phyloP scores from a whole-genome alignment of 1,140 invertebrate species.

The Drosophila nannoptera region DNA sequence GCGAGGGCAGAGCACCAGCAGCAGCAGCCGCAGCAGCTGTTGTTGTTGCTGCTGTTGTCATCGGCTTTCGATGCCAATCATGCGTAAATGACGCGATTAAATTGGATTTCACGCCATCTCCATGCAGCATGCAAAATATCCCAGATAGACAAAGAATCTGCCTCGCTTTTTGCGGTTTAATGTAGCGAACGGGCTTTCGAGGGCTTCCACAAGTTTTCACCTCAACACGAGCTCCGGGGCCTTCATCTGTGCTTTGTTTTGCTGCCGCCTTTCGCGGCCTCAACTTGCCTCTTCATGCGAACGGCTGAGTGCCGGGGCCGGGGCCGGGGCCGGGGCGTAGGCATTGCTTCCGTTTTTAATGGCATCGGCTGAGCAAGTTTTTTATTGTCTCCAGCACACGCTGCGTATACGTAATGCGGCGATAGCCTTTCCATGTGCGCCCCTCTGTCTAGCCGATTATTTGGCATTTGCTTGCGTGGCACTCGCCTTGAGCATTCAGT shows the following conservation, averaged over 20 bases:
- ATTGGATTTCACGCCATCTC: constrained; percentile 68
- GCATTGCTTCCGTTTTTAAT: constrained; percentile 61
- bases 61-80: constrained; percentile 69
- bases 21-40: neutral
- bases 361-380: constrained; percentile 63
- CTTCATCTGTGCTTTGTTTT: constrained; percentile 34
- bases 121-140: constrained; percentile 61
- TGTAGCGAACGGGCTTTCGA: constrained; percentile 14
- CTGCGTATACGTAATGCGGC: constrained; percentile 68
- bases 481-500: constrained; percentile 29
- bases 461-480: constrained; percentile 67
- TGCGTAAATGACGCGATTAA: constrained; percentile 77
- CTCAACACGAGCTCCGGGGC: constrained; percentile 27
- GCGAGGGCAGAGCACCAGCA: constrained; percentile 28
- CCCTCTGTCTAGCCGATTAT: constrained; percentile 15
- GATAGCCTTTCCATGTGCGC: constrained; percentile 3
- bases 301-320: constrained; percentile 45
- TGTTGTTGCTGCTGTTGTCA: constrained; percentile 26
- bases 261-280: constrained; percentile 32
- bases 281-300: constrained; percentile 39
- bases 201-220: constrained; percentile 61
- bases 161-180: neutral
- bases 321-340: constrained; percentile 45
- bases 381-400: constrained; percentile 49
- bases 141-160: constrained; percentile 11